Evolutionary conservation across 2,797 vertebrate species (phyloP).

Genomic region (Gymnothorax javanicus): DNA sequence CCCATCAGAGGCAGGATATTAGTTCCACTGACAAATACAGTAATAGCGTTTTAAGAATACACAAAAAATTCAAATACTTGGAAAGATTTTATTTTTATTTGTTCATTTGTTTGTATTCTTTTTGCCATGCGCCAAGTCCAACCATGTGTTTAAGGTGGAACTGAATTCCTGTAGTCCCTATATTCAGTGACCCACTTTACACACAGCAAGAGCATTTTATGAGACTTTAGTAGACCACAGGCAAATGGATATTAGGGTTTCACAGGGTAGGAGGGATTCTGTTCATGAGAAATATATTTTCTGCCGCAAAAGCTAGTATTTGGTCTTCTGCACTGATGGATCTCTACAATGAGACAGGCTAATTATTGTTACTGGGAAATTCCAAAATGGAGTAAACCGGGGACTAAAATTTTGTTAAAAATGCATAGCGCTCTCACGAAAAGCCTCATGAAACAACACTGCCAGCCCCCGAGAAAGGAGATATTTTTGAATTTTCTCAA

Average conservation of each 20-base stretch:
- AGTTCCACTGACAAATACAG: no score
- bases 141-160: background rate
- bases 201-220: background rate
- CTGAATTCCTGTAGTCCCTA: background rate
- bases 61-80: no score
- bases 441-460: background rate
- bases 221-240: background rate
- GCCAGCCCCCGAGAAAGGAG: background rate
- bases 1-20: no score
- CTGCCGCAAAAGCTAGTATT: background rate
- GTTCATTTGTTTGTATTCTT: no score
- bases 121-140: no score
- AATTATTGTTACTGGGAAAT: background rate
- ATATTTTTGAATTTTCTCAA: background rate
- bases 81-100: no score
- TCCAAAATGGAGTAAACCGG: background rate
- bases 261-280: background rate
- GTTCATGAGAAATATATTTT: background rate
- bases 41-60: no score
- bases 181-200: background rate
- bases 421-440: background rate
- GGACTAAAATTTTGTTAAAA: background rate
- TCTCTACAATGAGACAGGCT: background rate
- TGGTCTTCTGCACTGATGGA: background rate
- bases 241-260: background rate